Evolutionary conservation across 2,113 vertebrate genomes (phyloP).

Genomic region (Lonchura striata): DNA sequence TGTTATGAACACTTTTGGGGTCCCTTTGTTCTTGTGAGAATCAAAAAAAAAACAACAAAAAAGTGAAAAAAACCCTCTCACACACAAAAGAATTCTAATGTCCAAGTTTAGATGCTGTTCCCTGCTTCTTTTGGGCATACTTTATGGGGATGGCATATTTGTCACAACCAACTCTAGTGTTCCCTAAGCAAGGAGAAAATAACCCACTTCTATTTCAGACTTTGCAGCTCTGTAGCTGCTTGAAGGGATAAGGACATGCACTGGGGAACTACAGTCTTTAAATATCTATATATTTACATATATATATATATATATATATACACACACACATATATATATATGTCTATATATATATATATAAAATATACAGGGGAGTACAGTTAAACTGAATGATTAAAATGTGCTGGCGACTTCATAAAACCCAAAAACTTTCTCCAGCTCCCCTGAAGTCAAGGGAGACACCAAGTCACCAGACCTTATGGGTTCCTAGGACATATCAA

Average conservation of each 20-base stretch:
- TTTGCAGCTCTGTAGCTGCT: not conserved
- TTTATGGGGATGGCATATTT: not conserved
- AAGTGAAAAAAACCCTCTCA: not conserved
- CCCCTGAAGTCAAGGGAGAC: not conserved
- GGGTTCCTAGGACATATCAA: not conserved
- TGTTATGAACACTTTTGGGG: not conserved
- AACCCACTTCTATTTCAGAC: not conserved
- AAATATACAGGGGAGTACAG: not conserved
- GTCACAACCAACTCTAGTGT: not conserved
- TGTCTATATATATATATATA: not conserved
- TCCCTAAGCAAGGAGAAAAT: not conserved
- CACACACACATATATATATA: rapidly evolving
- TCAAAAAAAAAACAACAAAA: not conserved
- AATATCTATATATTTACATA: not conserved
- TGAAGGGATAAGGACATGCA: not conserved
- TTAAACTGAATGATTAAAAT: not conserved
- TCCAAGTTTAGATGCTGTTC: not conserved
- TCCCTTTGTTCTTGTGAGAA: not conserved
- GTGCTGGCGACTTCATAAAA: not conserved
- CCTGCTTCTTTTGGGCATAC: not conserved
- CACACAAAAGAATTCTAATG: not conserved
- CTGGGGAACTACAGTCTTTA: not conserved
- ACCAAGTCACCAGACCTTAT: not conserved
- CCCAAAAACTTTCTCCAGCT: not conserved
- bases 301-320: not conserved